Base-by-base conservation (phyloP, 64 coral and sea anemone species). In the Stichodactyla helianthus region DNA sequence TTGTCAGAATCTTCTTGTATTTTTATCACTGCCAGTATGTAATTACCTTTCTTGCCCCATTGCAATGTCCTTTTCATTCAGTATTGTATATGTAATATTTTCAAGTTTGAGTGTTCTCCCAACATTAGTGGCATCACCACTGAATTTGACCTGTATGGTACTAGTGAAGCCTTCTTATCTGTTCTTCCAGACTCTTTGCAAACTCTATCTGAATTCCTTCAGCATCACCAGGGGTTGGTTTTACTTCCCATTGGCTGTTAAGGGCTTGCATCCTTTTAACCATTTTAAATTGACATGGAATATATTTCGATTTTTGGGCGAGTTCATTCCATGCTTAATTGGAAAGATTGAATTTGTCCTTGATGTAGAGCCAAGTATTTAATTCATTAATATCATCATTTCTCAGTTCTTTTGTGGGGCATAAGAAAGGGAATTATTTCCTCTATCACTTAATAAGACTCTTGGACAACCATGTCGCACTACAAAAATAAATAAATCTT, bases 301-400 rank as follows among this genome's bases (percentile, higher is more conserved):
- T 78, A 31, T 59, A 81, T 77, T 88, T 88, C 16, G 86, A 71
- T 71, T 91, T 91, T 19, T 82, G 80, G 11, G 85, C 85, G 71
- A 91, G 85, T 83, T 91, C 89, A 91, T 91, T 71, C 89, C 84
- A 87, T 56, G 89, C 85, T 60, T 91, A 84, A 83, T 91, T 58
- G 15, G 89, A 86, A 51, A 91, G 86, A 59, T 91, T 91, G 6
- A 83, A 91, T 52, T 91, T 91, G 50, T 91, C 89, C 59, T 91
- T 91, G 35, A 91, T 19, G 63, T 86, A 91, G 0, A 87, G 53
- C 89, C 89, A 86, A 55, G 56, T 71, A 10, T 91, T 91, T 16
- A 91, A 50, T 6, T 91, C 54, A 54, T 91, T 83, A 68, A 91
- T 28, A 51, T 91, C 84, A 76, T 87, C 52, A 74, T 87, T 64